phyloP scores from a whole-genome alignment of 2,113 vertebrate genomes.

The Brienomyrus longianalis region DNA sequence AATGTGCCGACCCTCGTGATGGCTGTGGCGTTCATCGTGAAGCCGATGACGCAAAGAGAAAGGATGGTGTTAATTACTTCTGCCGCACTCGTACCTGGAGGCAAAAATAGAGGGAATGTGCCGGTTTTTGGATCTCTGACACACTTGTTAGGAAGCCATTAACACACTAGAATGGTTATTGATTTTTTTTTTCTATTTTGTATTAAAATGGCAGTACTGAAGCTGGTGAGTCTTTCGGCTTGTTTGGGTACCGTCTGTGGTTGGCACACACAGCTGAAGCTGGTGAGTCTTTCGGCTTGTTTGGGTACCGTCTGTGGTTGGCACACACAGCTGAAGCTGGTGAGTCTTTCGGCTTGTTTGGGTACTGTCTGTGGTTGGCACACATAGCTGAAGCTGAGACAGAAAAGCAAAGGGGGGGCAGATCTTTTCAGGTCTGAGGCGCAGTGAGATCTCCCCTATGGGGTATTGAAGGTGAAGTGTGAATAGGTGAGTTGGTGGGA shows the following conservation, averaged over 20 bases:
- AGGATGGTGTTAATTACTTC: neutral
- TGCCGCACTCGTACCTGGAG: neutral
- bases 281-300: neutral
- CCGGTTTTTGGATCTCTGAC: neutral
- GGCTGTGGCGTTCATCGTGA: neutral
- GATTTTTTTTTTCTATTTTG: neutral
- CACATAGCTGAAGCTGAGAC: neutral
- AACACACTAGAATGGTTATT: neutral
- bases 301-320: neutral
- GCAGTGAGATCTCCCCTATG: neutral
- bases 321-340: neutral
- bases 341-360: neutral
- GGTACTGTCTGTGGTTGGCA: neutral
- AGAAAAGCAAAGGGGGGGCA: neutral
- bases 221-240: neutral
- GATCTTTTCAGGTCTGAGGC: neutral
- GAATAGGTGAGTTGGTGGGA: neutral
- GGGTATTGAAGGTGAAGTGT: neutral
- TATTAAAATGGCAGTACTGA: neutral
- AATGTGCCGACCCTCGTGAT: neutral
- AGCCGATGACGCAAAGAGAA: neutral
- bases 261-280: neutral
- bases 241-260: neutral
- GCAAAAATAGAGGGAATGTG: neutral
- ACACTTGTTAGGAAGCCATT: conserved; percentile 10